phyloP scores from a whole-genome alignment of 1,140 invertebrate species.

The Drosophila jambulina region DNA sequence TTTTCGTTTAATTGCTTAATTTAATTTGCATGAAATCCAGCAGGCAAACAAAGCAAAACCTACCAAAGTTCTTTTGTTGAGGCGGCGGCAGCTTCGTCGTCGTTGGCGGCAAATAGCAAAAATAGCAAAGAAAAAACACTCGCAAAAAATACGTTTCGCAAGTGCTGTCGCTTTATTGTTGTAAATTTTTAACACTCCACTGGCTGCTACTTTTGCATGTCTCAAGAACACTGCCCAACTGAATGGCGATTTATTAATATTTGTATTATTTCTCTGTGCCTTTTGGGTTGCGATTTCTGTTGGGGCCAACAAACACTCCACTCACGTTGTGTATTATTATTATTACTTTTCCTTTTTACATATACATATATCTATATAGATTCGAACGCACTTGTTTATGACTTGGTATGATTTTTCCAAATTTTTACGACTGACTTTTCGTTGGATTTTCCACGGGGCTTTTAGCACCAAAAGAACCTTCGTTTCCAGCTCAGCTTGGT shows the following conservation, averaged over 20 bases:
- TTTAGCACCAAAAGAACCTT: constrained; percentile 63
- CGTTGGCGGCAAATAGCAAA: constrained; percentile 42
- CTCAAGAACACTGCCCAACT: constrained; percentile 63
- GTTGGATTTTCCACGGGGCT: constrained; percentile 28
- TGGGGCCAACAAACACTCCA: constrained; percentile 21
- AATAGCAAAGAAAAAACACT: constrained; percentile 22
- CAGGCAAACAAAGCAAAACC: constrained; percentile 55
- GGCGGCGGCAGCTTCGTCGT: constrained; percentile 16
- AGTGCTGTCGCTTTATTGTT: constrained; percentile 42
- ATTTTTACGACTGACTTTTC: constrained; percentile 34
- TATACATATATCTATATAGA: neutral
- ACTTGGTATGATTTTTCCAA: constrained; percentile 37
- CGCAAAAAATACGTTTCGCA: constrained; percentile 50
- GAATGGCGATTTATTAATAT: constrained; percentile 17
- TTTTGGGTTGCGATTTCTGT: constrained; percentile 37
- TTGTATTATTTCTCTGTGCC: constrained; percentile 12
- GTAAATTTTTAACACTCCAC: constrained; percentile 67
- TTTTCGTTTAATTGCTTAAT: constrained; percentile 76
- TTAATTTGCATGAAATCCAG: constrained; percentile 74
- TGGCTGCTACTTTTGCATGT: constrained; percentile 59
- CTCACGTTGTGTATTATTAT: constrained; percentile 14
- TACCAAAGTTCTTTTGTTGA: constrained; percentile 81
- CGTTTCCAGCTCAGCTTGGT: constrained; percentile 57
- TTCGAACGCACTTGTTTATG: constrained; percentile 58
- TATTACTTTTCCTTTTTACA: constrained; percentile 7